These are phyloP conservation scores for Harpegnathos saltator DNA, from an alignment of 1,140 invertebrate species.

Conservation along the genomic window DNA sequence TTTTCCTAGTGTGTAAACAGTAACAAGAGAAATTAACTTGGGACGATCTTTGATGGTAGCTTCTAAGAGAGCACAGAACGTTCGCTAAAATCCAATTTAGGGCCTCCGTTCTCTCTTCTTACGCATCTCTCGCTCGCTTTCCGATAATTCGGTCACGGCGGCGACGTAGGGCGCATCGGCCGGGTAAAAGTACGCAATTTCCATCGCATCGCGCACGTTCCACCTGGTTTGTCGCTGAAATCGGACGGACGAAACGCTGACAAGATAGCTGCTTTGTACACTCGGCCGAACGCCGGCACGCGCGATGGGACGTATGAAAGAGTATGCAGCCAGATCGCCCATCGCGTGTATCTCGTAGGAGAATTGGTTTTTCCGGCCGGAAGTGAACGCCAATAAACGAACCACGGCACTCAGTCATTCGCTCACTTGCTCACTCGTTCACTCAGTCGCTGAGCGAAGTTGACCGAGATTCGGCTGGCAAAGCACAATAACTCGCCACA, in stretches of 20 bases:
- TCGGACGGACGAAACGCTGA: conserved; percentile 4
- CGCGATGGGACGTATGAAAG: conserved; percentile 35
- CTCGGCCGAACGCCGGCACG: neutral
- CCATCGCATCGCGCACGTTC: neutral
- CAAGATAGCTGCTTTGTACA: conserved; percentile 1
- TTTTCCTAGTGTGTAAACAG: too few relatives aligned
- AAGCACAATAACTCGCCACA: conserved; percentile 72
- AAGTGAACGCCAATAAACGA: conserved; percentile 71
- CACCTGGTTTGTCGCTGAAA: conserved; percentile 7
- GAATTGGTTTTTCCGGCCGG: conserved; percentile 69
- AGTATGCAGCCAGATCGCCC: conserved; percentile 6
- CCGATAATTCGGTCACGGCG: neutral
- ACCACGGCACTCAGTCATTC: conserved; percentile 66
- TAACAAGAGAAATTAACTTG: too few relatives aligned
- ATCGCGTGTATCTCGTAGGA: conserved; percentile 27
- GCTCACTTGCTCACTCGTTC: conserved; percentile 64
- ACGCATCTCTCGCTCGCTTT: too few relatives aligned
- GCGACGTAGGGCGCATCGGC: neutral
- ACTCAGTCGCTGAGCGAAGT: conserved; percentile 68
- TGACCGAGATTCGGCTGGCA: conserved; percentile 71
- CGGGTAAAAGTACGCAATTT: neutral
- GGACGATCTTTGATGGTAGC: too few relatives aligned
- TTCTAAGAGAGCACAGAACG: too few relatives aligned
- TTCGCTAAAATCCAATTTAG: too few relatives aligned
- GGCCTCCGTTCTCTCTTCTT: too few relatives aligned